A percentile compares a stretch with the other conserved stretches of the same genome.
Conservation (phyloP, 2,797 vertebrate species). For the Danio kyathit region DNA sequence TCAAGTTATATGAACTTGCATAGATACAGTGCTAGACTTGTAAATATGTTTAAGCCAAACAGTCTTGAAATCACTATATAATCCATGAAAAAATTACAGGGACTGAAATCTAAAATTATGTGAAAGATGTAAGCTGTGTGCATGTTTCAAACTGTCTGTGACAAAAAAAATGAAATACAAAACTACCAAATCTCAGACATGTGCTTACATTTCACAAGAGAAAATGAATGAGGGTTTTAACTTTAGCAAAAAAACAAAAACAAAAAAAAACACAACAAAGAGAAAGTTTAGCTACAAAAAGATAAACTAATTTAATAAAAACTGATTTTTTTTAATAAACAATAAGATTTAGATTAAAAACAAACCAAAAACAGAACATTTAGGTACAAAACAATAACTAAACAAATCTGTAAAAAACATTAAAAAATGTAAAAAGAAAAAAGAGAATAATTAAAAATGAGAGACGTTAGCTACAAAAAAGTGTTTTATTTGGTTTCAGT, state of each 20-base stretch:
- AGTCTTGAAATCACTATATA: constrained; percentile 56
- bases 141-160: constrained; percentile 73
- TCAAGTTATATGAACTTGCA: constrained; percentile 80
- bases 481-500: background rate
- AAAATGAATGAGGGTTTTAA: background rate
- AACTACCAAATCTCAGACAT: background rate
- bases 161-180: constrained; percentile 52
- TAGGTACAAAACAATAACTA: no score
- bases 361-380: no score
- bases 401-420: no score
- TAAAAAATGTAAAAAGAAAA: no score
- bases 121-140: constrained; percentile 70
- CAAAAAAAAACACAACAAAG: background rate
- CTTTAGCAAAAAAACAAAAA: background rate
- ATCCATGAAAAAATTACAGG: constrained; percentile 61
- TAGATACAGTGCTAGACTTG: constrained; percentile 79
- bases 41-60: constrained; percentile 65
- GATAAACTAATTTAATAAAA: background rate
- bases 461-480: background rate
- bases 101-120: constrained; percentile 64
- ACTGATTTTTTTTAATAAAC: no score
- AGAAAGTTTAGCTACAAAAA: background rate
- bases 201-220: background rate
- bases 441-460: no score
- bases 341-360: no score